Evolutionary conservation across 2,113 vertebrate genomes (phyloP), one percentile per base, ranked within the genome.

Genomic region (Nicator chloris): DNA sequence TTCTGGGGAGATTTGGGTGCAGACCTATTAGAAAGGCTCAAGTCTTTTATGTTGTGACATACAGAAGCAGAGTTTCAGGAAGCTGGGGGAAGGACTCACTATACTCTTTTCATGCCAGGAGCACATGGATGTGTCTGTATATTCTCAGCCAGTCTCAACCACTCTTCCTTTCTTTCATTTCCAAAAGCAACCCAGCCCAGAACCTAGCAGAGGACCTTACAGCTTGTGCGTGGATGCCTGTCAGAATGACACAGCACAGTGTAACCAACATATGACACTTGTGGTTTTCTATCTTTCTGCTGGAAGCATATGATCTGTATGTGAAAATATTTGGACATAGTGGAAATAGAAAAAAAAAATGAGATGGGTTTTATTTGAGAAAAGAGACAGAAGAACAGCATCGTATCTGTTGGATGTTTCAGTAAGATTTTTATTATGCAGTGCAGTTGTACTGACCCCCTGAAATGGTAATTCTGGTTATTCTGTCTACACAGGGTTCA

Each of bases 31-130:
- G 33, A 82, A 84, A 37, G 7, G 4, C 6, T 16, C 61, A 61
- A 66, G 6, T 37, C 5, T 65, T 49, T 33, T 39, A n/a, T 28
- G 31, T 5, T 51, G n/a, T 33, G 12, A 37, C 69, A 53, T 5
- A 30, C 14, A 10, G 8, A 47, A 60, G 6, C 13, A 15, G 14
- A 35, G 7, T 68, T 82, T 61, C 56, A 47, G 39, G 20, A 59
- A 73, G 30, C 9, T 39, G 15, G 9, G 13, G 13, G 5, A 82
- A 63, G 50, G 42, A 31, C 4, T 39, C 1, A 0, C 6, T 8
- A 3, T 40, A 22, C n/a, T 57, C 4, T 51, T 71, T 3, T 49
- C 24, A 65, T 86, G 11, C 22, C 35, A 50, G 60, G 24, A 57
- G 6, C 28, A 61, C 9, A 15, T 21, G 12, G 19, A 53, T 27